Base-by-base conservation (phyloP, 1,140 invertebrate species). In the Dendroctonus ponderosae region DNA sequence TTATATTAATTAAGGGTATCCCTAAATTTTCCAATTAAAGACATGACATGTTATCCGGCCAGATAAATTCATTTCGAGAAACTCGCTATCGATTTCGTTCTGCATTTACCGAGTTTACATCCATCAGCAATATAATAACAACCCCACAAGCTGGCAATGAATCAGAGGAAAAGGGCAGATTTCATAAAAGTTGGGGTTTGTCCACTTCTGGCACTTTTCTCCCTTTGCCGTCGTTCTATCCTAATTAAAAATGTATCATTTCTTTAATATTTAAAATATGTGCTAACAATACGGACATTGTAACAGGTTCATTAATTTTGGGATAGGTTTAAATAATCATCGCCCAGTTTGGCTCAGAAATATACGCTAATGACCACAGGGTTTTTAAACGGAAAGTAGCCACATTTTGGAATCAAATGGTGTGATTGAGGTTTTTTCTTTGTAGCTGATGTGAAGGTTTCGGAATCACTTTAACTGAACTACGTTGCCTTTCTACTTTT, bases 181-280 rank as follows among this genome's bases (percentile, higher is more conserved):
- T 62, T 48, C 60, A 62, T 62, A 62, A 62, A 62, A 15, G 48
- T 52, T 62, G 50, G 60, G 60, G 49, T 62, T 62, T 26, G 60
- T 62, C 60, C 60, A 62, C 60, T 51, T 26, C 50, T 43, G 60
- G 52, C 52, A 54, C 52, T 54, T 52, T 62, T 52, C 60, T 42
- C 50, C 60, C 60, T 62, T 62, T 62, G 39, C 44, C 58, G 44
- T 49, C n/a, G 58, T 49, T 60, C 37, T 60, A 49, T 37, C 48
- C 48, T 38, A 42, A 62, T 62, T 62, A 62, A 62, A 62, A 52
- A 42, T 62, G 51, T 62, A 62, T 26, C 39, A 52, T 52, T 26
- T 42, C 44, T n/a, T 62, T 62, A 51, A 62, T 62, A 62, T 62
- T 62, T 62, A 46, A 62, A 62, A 62, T 62, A 50, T 62, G 26